These are phyloP conservation scores for Drosophila mayri DNA, from an alignment of 1,140 invertebrate species.

Conservation along the genomic window DNA sequence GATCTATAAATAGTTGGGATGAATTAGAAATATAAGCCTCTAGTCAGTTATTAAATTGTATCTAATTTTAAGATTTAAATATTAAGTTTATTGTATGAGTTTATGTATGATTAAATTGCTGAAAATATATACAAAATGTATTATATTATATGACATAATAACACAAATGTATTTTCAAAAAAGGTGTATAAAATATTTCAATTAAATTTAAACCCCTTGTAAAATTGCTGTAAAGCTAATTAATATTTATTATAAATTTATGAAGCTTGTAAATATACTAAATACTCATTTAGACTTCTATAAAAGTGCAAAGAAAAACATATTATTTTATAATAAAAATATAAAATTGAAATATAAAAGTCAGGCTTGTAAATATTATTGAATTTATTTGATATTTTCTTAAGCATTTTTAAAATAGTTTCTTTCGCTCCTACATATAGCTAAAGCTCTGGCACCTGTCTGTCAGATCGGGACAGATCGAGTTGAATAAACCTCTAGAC, in stretches of 20 bases:
- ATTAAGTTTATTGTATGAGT: background rate
- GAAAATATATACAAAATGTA: background rate
- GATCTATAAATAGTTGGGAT: background rate
- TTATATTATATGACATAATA: too few species aligned
- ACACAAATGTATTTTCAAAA: too few species aligned
- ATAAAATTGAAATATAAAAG: background rate
- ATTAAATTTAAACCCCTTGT: background rate
- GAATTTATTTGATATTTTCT: background rate
- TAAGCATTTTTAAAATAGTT: background rate
- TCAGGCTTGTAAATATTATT: background rate
- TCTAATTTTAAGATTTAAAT: background rate
- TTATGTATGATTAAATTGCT: background rate
- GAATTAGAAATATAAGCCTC: background rate
- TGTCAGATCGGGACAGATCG: constrained; percentile 29
- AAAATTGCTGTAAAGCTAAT: background rate
- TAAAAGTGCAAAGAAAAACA: background rate
- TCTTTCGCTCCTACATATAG: constrained; percentile 1
- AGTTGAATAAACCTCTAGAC: constrained; percentile 63
- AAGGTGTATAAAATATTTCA: background rate
- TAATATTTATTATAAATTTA: background rate
- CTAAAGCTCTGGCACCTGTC: constrained; percentile 28
- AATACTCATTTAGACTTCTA: too few species aligned
- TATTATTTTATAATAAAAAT: background rate
- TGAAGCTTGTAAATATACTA: background rate
- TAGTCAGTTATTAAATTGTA: background rate